Conservation (phyloP, 2,797 vertebrate genomes). For the Parambassis ranga region DNA sequence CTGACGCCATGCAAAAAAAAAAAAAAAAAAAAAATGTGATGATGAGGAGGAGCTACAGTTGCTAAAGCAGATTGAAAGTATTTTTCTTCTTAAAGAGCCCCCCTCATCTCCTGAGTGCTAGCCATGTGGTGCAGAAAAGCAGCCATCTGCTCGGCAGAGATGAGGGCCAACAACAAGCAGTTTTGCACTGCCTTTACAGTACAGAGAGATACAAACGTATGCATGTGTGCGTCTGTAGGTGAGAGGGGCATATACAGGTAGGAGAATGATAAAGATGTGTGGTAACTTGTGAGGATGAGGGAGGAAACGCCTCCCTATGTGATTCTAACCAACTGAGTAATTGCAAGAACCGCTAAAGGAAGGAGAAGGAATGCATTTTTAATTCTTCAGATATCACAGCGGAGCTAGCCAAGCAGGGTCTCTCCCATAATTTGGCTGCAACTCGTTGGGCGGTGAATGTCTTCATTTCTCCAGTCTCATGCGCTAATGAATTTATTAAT, state of each 20-base stretch:
- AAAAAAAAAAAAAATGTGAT: conserved; percentile 14
- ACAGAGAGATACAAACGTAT: neutral
- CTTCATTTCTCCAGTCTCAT: conserved; percentile 56
- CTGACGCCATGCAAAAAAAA: conserved; percentile 11
- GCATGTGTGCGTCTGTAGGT: conserved; percentile 16
- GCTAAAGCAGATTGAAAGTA: conserved; percentile 70
- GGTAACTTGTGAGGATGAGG: neutral
- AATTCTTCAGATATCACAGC: conserved; percentile 52
- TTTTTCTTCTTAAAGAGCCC: conserved; percentile 73
- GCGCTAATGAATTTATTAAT: conserved; percentile 63
- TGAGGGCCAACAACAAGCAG: conserved; percentile 55
- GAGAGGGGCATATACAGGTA: conserved; percentile 1
- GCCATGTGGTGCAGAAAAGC: conserved; percentile 67
- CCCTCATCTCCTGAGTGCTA: conserved; percentile 60
- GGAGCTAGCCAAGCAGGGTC: conserved; percentile 37
- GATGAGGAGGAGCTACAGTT: conserved; percentile 61
- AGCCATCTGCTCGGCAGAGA: conserved; percentile 76
- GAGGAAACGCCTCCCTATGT: conserved; percentile 19
- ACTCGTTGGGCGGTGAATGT: conserved; percentile 38
- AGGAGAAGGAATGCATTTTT: conserved; percentile 55
- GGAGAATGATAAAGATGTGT: conserved; percentile 25
- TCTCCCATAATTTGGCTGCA: conserved; percentile 55
- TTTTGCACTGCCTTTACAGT: conserved; percentile 42
- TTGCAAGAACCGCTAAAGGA: conserved; percentile 55
- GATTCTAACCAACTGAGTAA: conserved; percentile 43